phyloP scores from a whole-genome alignment of 2,113 vertebrate genomes.

The Uria lomvia region DNA sequence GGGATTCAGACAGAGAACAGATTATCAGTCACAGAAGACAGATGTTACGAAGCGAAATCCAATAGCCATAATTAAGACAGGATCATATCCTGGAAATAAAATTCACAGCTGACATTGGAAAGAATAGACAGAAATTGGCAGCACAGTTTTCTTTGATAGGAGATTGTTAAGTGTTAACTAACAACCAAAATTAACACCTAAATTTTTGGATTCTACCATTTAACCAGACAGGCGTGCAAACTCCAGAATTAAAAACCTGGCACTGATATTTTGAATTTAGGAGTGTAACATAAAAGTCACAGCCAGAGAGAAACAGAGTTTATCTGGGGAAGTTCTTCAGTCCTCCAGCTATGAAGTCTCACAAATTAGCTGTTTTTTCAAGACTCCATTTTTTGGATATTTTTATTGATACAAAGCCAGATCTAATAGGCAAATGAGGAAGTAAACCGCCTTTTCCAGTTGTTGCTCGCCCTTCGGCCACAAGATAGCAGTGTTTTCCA shows the following conservation, averaged over 20 bases:
- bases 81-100: background rate
- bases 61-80: background rate
- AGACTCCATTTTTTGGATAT: background rate
- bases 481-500: slow-evolving; percentile 65
- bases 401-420: background rate
- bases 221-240: rapidly evolving
- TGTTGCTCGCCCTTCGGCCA: slow-evolving; percentile 25
- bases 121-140: background rate
- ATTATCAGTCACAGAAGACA: background rate
- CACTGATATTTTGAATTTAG: background rate
- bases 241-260: background rate
- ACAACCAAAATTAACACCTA: background rate
- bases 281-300: background rate
- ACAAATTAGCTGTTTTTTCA: background rate
- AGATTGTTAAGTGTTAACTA: background rate
- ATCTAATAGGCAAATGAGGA: background rate
- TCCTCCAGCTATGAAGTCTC: background rate
- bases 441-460: background rate
- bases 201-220: background rate
- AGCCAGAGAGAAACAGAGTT: background rate
- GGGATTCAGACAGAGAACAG: background rate
- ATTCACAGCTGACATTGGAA: background rate
- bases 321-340: background rate
- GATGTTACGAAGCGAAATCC: background rate
- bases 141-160: background rate